Conservation (phyloP, 2,888 invertebrate species). For the Scelioninae gen. 2 region DNA sequence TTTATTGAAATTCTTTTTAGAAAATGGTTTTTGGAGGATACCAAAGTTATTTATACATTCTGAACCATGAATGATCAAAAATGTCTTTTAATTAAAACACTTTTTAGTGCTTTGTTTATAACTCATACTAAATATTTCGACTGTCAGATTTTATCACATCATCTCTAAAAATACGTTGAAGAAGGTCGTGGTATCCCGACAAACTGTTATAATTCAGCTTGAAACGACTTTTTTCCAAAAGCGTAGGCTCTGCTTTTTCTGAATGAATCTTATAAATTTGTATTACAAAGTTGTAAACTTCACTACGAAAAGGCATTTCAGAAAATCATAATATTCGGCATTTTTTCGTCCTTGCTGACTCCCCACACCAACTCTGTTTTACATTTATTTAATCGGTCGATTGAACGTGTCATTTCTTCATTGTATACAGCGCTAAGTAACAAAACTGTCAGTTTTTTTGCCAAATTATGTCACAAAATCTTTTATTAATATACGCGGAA, state of each 20-base stretch:
- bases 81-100: slow-evolving; percentile 4
- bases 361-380: slow-evolving; percentile 7
- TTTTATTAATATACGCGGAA: slow-evolving; percentile 35
- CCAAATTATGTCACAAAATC: slow-evolving; percentile 30
- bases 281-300: slow-evolving; percentile 20
- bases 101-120: slow-evolving; percentile 26
- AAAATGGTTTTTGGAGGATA: background rate
- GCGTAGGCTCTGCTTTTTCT: slow-evolving; percentile 12
- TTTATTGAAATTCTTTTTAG: too few species aligned
- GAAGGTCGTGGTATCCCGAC: slow-evolving; percentile 13
- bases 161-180: slow-evolving; percentile 41
- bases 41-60: background rate
- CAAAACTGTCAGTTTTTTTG: slow-evolving; percentile 31
- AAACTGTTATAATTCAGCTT: slow-evolving; percentile 10
- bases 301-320: slow-evolving; percentile 16
- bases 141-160: slow-evolving; percentile 33
- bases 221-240: background rate
- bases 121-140: slow-evolving; percentile 16
- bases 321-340: slow-evolving; percentile 7
- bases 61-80: slow-evolving; percentile 8
- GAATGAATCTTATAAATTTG: slow-evolving; percentile 13
- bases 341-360: background rate
- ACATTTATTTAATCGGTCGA: slow-evolving; percentile 13
- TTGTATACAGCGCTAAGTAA: slow-evolving; percentile 21
- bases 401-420: too few species aligned